phyloP scores from a whole-genome alignment of 2,888 invertebrate genomes.

The Therioaphis trifolii region DNA sequence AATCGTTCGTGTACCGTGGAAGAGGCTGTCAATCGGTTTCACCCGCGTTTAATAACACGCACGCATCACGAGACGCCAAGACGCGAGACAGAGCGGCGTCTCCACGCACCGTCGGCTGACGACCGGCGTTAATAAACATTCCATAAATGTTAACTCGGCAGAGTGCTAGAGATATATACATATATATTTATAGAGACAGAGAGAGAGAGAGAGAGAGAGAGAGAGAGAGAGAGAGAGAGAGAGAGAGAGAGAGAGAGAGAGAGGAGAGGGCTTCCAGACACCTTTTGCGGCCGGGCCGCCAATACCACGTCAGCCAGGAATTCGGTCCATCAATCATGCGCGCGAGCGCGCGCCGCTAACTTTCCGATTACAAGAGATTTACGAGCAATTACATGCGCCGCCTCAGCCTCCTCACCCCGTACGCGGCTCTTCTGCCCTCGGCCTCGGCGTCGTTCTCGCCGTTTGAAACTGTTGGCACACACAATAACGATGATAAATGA shows the following conservation, averaged over 20 bases:
- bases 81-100: neutral
- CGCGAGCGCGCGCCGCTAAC: slow-evolving; percentile 30
- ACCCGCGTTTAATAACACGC: too few species aligned
- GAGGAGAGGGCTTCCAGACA: slow-evolving; percentile 6
- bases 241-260: neutral
- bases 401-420: neutral
- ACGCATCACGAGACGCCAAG: neutral
- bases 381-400: slow-evolving; percentile 54
- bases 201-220: too few species aligned
- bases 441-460: neutral
- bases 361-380: slow-evolving; percentile 63
- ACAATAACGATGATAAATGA: slow-evolving; percentile 61
- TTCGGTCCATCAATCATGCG: slow-evolving; percentile 58
- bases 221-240: neutral
- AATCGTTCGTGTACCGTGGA: too few species aligned
- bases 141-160: slow-evolving; percentile 44
- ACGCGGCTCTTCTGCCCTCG: neutral
- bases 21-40: too few species aligned
- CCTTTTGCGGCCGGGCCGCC: slow-evolving; percentile 53
- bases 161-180: neutral
- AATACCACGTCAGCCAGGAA: slow-evolving; percentile 34
- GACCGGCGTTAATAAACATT: slow-evolving; percentile 58
- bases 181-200: neutral
- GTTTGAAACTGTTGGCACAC: slow-evolving; percentile 53
- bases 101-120: neutral